Base-by-base conservation (phyloP, 2,113 vertebrate genomes). In the Prochilodus magdalenae region DNA sequence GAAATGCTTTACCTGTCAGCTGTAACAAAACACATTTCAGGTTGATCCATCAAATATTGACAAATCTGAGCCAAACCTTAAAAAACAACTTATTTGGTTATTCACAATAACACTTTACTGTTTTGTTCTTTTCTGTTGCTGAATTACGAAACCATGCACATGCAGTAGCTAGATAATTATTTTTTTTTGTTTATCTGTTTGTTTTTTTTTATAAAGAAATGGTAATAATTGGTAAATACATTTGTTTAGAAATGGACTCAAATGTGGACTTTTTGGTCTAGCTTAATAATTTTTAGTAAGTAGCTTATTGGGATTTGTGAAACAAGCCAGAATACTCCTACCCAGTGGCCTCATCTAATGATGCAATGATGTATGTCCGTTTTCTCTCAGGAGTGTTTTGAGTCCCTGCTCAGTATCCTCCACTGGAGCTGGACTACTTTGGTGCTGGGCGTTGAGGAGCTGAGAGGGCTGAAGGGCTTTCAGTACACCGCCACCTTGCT, bases 371-470 rank as follows among this genome's bases (percentile, higher is more conserved):
- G 36, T 59, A 2, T 22, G 11, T 27, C 7, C 57, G 0, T 57
- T 60, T 69, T 40, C 22, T 36, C 5, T 69, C 36, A 99, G 98
- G 97, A 99, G 73, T 99, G 98, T 88, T 99, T 99, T 91, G 98
- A 99, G 82, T 99, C 98, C 57, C 90, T 99, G 86, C 75, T 99
- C 86, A 99, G 97, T 87, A 94, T 99, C 85, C 95, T 99, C 84
- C 98, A 99, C 70, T 99, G 98, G 98, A 99, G 98, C 78, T 99
- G 98, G 98, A 99, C 97, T 79, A 99, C 98, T 0, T 87, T 99
- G 87, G 97, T 99, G 69, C 89, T 99, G 85, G 98, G 98, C 84
- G 97, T 98, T 73, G 97, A 99, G 92, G 98, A 99, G 85, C 95
- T 99, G 80, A 94, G 98, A 77, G 97, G 97, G 13, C 91, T 99